Conservation (phyloP, 2,888 invertebrate species). For the Drosophila nr. medialis region DNA sequence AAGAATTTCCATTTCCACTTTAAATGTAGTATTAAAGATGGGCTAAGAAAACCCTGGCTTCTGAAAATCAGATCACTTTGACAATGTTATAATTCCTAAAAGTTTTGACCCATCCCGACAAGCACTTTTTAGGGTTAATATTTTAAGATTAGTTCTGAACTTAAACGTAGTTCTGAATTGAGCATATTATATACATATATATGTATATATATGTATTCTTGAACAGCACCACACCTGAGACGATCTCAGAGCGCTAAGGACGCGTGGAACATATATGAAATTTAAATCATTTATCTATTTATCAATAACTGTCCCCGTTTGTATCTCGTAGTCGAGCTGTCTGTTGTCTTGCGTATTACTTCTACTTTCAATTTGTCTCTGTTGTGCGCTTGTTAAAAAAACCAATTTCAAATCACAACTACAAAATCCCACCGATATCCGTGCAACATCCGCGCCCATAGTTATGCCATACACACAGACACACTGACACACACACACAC, state of each 20-base stretch:
- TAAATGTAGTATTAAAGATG: background rate
- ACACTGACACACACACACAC: background rate
- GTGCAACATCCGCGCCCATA: slow-evolving; percentile 21
- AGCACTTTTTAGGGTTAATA: background rate
- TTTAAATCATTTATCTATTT: background rate
- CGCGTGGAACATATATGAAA: background rate
- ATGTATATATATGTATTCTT: background rate
- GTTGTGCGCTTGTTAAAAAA: slow-evolving; percentile 36
- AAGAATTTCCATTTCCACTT: background rate
- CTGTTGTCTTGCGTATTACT: background rate
- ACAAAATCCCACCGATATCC: slow-evolving; percentile 4
- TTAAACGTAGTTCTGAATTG: no score
- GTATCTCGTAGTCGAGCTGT: background rate
- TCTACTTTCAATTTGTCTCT: background rate
- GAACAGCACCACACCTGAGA: background rate
- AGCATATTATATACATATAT: no score
- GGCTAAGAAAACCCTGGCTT: background rate
- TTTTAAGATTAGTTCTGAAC: background rate
- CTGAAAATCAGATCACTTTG: background rate
- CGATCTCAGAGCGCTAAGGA: background rate
- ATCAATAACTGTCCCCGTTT: background rate
- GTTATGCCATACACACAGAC: slow-evolving; percentile 25
- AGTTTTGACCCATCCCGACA: background rate
- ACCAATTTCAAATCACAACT: slow-evolving; percentile 46
- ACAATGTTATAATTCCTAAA: background rate